These are phyloP conservation scores for Netelia virgata DNA, from an alignment of 2,888 invertebrate species.

Conservation along the genomic window DNA sequence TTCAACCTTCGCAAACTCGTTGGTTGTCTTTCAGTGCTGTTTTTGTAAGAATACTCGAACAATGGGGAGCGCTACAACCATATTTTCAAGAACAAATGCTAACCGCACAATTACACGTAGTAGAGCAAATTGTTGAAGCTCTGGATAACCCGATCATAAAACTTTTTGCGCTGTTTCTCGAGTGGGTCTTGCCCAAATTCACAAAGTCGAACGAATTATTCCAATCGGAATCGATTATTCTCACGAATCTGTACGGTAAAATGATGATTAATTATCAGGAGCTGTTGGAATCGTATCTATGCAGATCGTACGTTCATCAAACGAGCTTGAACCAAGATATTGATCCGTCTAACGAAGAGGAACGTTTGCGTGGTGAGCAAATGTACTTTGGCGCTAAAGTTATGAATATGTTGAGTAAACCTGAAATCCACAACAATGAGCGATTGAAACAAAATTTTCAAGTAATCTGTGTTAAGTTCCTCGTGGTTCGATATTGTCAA, in stretches of 20 bases:
- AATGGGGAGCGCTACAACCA: slow-evolving; percentile 74
- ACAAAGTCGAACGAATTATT: slow-evolving; percentile 63
- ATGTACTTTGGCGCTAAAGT: slow-evolving; percentile 67
- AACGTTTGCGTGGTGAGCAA: slow-evolving; percentile 39
- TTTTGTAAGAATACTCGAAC: slow-evolving; percentile 73
- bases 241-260: slow-evolving; percentile 36
- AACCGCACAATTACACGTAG: slow-evolving; percentile 47
- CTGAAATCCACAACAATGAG: slow-evolving; percentile 32
- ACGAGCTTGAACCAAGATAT: slow-evolving; percentile 50
- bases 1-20: slow-evolving; percentile 75
- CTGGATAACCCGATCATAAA: slow-evolving; percentile 69
- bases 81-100: slow-evolving; percentile 72
- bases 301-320: slow-evolving; percentile 43
- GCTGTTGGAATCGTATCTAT: slow-evolving; percentile 56
- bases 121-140: slow-evolving; percentile 62
- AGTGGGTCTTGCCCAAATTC: slow-evolving; percentile 69
- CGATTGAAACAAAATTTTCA: not conserved
- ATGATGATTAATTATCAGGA: slow-evolving; percentile 53
- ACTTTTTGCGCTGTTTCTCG: slow-evolving; percentile 64
- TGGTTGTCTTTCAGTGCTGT: slow-evolving; percentile 76
- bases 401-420: slow-evolving; percentile 50
- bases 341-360: slow-evolving; percentile 41
- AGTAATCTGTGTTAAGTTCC: slow-evolving; percentile 56
- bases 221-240: slow-evolving; percentile 52
- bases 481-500: slow-evolving; percentile 48